Base-by-base conservation (phyloP, 2,797 vertebrate genomes). In the Staurois parvus region DNA sequence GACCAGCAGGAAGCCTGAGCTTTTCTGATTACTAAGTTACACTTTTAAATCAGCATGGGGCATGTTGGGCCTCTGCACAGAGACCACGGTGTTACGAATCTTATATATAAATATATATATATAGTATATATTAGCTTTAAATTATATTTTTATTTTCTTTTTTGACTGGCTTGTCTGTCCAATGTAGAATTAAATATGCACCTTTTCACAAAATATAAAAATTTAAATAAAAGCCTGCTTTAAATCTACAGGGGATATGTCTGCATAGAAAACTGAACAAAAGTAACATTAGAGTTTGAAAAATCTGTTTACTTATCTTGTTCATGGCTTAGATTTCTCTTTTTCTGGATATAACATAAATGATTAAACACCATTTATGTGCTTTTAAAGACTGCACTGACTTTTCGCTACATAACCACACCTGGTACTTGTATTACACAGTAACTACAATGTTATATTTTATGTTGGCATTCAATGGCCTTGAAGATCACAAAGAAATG, bases 401-500 rank as follows among this genome's bases (percentile, higher is more conserved):
- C 85, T 83, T 79, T 87, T 79, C 67, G 79, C 81, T 69, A 52
- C 76, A 69, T 69, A 83, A 73, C 81, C 85, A 87, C 85, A 87
- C 85, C 81, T 87, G 85, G 69, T 67, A 56, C 85, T 79, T 86
- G 80, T 86, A 83, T 83, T 87, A 87, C 81, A 83, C 62, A 28
- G 74, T 42, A 79, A 72, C 85, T 74, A 83, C 76, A 79, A 87
- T 83, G 84, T 76, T 81, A 77, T 87, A 83, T 87, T 87, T 87
- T 87, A 87, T 87, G 81, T 83, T 83, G 75, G 74, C 76, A 79
- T 87, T 87, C 69, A 87, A 83, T 87, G 81, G 85, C 85, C 85
- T 87, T 87, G 81, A 87, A 87, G 76, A 83, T 87, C 81, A 87
- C 85, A 87, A 87, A 87, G 85, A 83, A 87, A 87, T 87, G 64